phyloP scores from a whole-genome alignment of 2,797 vertebrate genomes.

The Pseudochirops cupreus region DNA sequence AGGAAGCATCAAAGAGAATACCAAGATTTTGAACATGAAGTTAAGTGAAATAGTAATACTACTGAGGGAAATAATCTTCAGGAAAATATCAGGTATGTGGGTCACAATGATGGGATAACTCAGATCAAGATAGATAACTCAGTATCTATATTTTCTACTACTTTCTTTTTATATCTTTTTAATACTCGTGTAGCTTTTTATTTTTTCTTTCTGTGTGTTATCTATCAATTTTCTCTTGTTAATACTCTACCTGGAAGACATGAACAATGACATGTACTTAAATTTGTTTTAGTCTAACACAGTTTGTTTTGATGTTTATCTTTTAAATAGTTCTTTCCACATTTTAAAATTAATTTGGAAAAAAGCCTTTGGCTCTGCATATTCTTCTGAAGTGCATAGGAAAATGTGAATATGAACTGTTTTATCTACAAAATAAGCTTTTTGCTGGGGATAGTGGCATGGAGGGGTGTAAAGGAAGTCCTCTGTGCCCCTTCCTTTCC shows the following conservation, averaged over 20 bases:
- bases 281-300: neutral
- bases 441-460: neutral
- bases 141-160: neutral
- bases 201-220: neutral
- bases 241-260: neutral
- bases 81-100: neutral
- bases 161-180: neutral
- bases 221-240: neutral
- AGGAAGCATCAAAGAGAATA: neutral
- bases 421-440: neutral
- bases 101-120: neutral
- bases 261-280: neutral
- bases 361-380: neutral
- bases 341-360: neutral
- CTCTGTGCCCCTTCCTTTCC: neutral
- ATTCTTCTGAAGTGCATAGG: too few relatives aligned
- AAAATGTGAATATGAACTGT: neutral
- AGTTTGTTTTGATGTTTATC: neutral
- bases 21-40: neutral
- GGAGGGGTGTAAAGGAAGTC: neutral
- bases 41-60: neutral
- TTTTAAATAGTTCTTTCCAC: neutral
- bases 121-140: too few relatives aligned
- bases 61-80: neutral
- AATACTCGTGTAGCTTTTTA: neutral